phyloP scores from a whole-genome alignment of 2,797 vertebrate genomes.

The Acrossocheilus wenchowensis region DNA sequence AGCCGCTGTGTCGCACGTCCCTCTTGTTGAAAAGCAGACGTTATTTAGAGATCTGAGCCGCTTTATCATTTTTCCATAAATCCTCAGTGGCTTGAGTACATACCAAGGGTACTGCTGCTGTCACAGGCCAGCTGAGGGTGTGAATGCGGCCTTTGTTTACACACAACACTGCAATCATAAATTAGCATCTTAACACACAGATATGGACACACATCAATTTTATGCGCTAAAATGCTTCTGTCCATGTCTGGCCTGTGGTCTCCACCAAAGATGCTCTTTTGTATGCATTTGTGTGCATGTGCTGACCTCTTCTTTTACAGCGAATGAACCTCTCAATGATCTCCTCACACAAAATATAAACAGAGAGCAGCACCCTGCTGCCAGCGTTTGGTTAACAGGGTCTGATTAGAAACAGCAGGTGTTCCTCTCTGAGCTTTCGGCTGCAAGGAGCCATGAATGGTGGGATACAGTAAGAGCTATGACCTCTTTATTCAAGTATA shows the following conservation, averaged over 20 bases:
- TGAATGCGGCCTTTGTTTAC: slow-evolving; percentile 79
- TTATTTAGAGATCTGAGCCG: slow-evolving; percentile 55
- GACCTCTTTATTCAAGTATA: slow-evolving; percentile 77
- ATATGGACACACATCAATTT: not conserved
- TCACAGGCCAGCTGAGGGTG: slow-evolving; percentile 61
- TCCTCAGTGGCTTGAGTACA: slow-evolving; percentile 74
- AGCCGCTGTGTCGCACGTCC: slow-evolving; percentile 23
- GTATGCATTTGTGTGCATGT: slow-evolving; percentile 41
- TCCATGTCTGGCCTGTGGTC: slow-evolving; percentile 14
- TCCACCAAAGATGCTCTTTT: slow-evolving; percentile 38
- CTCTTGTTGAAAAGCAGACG: slow-evolving; percentile 34
- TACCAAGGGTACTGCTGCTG: slow-evolving; percentile 68
- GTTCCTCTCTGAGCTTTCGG: slow-evolving; percentile 74
- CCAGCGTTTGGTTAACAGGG: slow-evolving; percentile 73
- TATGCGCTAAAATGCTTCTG: slow-evolving; percentile 8
- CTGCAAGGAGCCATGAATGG: slow-evolving; percentile 72
- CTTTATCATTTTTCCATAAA: slow-evolving; percentile 83
- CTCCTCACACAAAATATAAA: slow-evolving; percentile 48
- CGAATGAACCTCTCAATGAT: slow-evolving; percentile 47
- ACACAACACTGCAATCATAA: slow-evolving; percentile 77
- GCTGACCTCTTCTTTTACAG: slow-evolving; percentile 39
- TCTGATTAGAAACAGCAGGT: slow-evolving; percentile 81
- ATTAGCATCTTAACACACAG: slow-evolving; percentile 78
- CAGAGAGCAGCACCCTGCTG: slow-evolving; percentile 67
- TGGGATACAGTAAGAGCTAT: slow-evolving; percentile 73